These are phyloP conservation scores for Cydia amplana DNA, from an alignment of 1,140 invertebrate species.

Conservation along the genomic window DNA sequence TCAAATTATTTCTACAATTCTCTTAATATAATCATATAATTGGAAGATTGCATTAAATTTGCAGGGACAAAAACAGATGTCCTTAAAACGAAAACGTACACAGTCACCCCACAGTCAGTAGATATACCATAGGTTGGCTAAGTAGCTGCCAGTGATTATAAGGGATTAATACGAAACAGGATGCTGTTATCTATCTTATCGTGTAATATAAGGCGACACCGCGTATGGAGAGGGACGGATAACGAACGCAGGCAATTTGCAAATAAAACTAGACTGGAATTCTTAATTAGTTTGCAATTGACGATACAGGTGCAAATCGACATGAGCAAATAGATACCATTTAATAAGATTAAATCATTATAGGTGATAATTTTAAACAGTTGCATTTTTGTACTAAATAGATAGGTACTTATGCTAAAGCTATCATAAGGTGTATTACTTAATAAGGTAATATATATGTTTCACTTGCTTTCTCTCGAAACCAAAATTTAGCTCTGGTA, in stretches of 20 bases:
- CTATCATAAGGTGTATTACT: no score
- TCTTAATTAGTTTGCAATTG: neutral
- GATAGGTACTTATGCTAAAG: no score
- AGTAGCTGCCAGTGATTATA: slow-evolving; percentile 23
- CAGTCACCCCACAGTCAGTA: slow-evolving; percentile 1
- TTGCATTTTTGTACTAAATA: neutral
- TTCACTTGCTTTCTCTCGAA: no score
- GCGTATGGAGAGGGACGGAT: neutral
- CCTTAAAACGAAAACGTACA: neutral
- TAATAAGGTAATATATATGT: no score
- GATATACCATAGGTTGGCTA: slow-evolving; percentile 3
- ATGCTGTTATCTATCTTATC: slow-evolving; percentile 25
- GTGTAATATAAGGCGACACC: slow-evolving; percentile 9
- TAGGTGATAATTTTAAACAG: neutral
- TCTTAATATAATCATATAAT: no score
- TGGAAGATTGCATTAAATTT: no score
- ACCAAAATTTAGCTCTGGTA: no score
- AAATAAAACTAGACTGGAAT: slow-evolving; percentile 12
- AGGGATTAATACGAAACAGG: slow-evolving; percentile 23
- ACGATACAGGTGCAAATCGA: neutral
- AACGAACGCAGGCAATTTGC: neutral
- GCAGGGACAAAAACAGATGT: neutral
- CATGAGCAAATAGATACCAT: neutral
- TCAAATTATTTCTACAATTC: no score
- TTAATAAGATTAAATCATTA: neutral